phyloP scores from a whole-genome alignment of 2,113 vertebrate species.

The Willisornis vidua region DNA sequence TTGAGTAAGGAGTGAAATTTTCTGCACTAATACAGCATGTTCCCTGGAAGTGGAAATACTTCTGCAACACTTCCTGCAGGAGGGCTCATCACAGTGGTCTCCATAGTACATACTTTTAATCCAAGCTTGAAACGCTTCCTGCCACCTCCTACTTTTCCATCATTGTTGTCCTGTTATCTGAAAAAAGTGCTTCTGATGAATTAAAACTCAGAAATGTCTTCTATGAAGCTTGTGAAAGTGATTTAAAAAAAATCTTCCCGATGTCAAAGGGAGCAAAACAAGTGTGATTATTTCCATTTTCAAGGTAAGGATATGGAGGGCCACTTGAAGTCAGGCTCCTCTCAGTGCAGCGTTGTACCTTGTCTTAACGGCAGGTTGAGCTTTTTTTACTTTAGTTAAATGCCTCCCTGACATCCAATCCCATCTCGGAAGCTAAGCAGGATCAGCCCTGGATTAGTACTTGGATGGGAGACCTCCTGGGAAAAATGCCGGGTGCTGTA shows the following conservation, averaged over 20 bases:
- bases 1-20: background rate
- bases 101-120: background rate
- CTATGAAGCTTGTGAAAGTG: background rate
- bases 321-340: background rate
- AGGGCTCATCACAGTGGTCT: background rate
- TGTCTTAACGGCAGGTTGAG: background rate
- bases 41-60: constrained; percentile 14
- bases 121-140: background rate
- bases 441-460: no score
- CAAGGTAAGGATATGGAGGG: background rate
- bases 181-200: background rate
- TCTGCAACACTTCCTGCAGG: background rate
- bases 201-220: background rate
- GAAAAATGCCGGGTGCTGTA: no score
- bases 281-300: background rate
- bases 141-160: background rate
- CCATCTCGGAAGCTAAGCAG: no score
- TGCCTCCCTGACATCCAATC: no score
- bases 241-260: background rate
- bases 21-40: background rate
- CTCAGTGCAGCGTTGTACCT: background rate
- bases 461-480: no score
- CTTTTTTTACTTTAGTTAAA: background rate
- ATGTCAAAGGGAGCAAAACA: background rate
- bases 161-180: background rate